Evolutionary conservation across 1,140 invertebrate genomes (phyloP), one percentile per base, ranked within the genome.

Genomic region (Frieseomelitta varia): DNA sequence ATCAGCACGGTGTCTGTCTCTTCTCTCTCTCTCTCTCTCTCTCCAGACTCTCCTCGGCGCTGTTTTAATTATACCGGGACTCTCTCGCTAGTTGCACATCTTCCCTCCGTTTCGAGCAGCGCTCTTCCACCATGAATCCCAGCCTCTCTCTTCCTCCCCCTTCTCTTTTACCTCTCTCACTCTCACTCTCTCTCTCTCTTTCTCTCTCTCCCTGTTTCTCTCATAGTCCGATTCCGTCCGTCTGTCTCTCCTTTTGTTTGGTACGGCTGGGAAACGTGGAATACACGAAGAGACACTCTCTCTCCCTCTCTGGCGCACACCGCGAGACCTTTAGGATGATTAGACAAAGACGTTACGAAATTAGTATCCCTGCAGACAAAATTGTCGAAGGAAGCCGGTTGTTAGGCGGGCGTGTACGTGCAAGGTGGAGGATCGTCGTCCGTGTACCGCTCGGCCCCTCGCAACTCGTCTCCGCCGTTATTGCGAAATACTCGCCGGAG

Each of bases 261-360:
- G 81, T 87, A 47, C 85, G 77, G 63, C 85, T 84, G 88, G 27
- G n/a, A 87, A 84, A 85, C 85, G 81, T 83, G 87, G 88, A 88
- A 91, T 88, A 89, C 87, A 89, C 87, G 86, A 84, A 86, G 88
- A 91, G 17, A 14, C 55, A 8, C 39, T 39, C 39, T 47, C 39
- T 39, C 39, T 39, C 6, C 0, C 27, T 0, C 73, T 61, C 21
- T 47, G 12, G 19, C 88, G 90, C 81, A 90, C 87, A 88, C 84
- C 85, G 88, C 87, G 88, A 90, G 89, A 93, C 91, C 91, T 93
- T 92, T 90, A 90, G 88, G 89, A 93, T 93, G 92, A 93, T 93
- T 93, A 93, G 93, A 93, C 90, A 88, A 91, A 92, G 91, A 93
- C 91, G 89, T 93, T 92, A 93, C 92, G 88, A 93, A 93, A 93